A percentile compares a stretch with the other conserved stretches of the same genome.
These are phyloP conservation scores for Sphyrna mokarran DNA, from an alignment of 2,113 vertebrate species.

Conservation along the genomic window DNA sequence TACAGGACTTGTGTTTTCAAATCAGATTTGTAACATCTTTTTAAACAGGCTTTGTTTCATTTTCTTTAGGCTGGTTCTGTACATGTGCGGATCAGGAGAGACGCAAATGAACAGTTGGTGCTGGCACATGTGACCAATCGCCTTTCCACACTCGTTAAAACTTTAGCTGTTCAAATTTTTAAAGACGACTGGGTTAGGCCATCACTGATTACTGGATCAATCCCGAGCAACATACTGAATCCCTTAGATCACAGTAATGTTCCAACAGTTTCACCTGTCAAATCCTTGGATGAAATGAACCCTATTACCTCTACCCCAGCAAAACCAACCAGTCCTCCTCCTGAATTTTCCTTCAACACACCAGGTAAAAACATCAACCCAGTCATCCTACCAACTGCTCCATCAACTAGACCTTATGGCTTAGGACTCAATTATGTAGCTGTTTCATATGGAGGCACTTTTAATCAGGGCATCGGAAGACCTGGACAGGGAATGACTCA, in stretches of 20 bases:
- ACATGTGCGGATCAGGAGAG: conserved; percentile 89
- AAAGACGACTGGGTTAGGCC: conserved; percentile 93
- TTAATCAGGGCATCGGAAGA: conserved; percentile 49
- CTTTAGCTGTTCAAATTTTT: conserved; percentile 90
- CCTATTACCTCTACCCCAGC: conserved; percentile 82
- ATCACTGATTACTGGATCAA: conserved; percentile 64
- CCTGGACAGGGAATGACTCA: conserved; percentile 48
- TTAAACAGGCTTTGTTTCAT: not conserved
- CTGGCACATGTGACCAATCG: conserved; percentile 93
- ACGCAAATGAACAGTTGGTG: conserved; percentile 95
- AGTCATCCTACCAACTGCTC: conserved; percentile 66
- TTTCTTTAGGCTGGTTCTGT: conserved; percentile 81
- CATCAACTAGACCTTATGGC: conserved; percentile 67
- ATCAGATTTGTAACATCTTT: not conserved
- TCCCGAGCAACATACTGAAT: conserved; percentile 60
- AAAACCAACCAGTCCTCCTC: conserved; percentile 78
- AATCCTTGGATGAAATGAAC: conserved; percentile 54
- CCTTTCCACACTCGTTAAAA: conserved; percentile 76
- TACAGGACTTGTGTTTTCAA: not conserved
- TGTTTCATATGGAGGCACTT: conserved; percentile 55
- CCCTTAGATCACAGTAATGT: conserved; percentile 67
- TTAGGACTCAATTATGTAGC: conserved; percentile 66
- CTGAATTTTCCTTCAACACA: conserved; percentile 87
- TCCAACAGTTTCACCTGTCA: conserved; percentile 55
- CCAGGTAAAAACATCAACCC: conserved; percentile 77